These are phyloP conservation scores for Chromobotia macracanthus DNA, from an alignment of 2,797 vertebrate genomes.

Conservation along the genomic window DNA sequence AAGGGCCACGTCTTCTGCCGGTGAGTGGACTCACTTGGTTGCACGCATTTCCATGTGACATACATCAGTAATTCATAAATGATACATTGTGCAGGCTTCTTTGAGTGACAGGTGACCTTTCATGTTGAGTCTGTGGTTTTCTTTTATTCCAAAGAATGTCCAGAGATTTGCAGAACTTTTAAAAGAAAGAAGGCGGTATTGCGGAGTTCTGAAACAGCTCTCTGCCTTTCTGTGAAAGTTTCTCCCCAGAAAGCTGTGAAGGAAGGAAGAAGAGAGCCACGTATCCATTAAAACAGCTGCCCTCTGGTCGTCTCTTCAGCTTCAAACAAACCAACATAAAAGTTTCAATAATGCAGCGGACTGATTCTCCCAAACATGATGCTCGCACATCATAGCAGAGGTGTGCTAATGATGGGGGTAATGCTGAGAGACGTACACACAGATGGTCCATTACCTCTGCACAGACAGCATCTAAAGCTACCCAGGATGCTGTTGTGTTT, in stretches of 20 bases:
- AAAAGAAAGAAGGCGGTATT: slow-evolving; percentile 18
- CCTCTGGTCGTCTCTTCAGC: slow-evolving; percentile 52
- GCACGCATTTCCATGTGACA: slow-evolving; percentile 44
- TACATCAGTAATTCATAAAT: slow-evolving; percentile 51
- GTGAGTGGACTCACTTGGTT: slow-evolving; percentile 29
- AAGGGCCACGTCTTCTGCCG: slow-evolving; percentile 19
- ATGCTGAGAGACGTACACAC: slow-evolving; percentile 43
- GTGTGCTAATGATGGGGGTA: slow-evolving; percentile 54
- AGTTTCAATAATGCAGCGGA: slow-evolving; percentile 58
- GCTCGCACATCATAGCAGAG: slow-evolving; percentile 53
- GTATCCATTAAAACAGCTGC: slow-evolving; percentile 55
- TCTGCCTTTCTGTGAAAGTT: slow-evolving; percentile 13
- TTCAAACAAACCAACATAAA: slow-evolving; percentile 60
- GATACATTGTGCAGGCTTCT: slow-evolving; percentile 35
- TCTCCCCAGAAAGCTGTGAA: slow-evolving; percentile 40
- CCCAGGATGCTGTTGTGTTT: slow-evolving; percentile 32
- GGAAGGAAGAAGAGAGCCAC: slow-evolving; percentile 37
- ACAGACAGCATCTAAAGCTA: slow-evolving; percentile 42
- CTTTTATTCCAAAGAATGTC: slow-evolving; percentile 34
- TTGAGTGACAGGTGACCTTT: slow-evolving; percentile 52
- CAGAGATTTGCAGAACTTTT: slow-evolving; percentile 45
- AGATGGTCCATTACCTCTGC: slow-evolving; percentile 50
- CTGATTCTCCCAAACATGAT: slow-evolving; percentile 48
- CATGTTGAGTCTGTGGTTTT: slow-evolving; percentile 33
- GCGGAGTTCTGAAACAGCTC: slow-evolving; percentile 16